Base-by-base conservation (phyloP, 2,113 vertebrate species). In the Myrmophylax atrothorax region DNA sequence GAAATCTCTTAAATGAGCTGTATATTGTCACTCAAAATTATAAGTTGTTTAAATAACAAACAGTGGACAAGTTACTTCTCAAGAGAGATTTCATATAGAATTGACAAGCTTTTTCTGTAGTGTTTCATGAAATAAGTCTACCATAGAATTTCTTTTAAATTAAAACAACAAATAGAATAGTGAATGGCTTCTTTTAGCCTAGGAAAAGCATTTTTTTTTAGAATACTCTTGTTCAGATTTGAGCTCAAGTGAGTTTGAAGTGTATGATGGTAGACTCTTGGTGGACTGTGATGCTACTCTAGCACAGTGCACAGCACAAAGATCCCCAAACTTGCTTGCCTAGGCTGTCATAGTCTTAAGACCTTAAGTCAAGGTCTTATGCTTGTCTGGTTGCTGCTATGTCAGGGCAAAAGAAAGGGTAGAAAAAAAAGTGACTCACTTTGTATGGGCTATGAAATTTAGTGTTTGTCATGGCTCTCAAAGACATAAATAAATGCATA, bases 251-350 rank as follows among this genome's bases (percentile, higher is more conserved):
- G 42, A 55, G 12, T 64, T 49, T 69, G 55, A 69, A 33, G 18
- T 50, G 20, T 85, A 20, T 29, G 14, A 40, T 42, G 13, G 50
- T 28, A 19, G 47, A 53, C 22, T 64, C 25, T 22, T 38, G 16
- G 16, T 25, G 26, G 40, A 60, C 40, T 25, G 46, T 29, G 33
- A 44, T 2, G 0, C 12, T 72, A 10, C 46, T 59, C 33, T 44
- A 55, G 18, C 24, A 50, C 33, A 31, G 12, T 4, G 2, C 47
- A 23, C 4, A 62, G 31, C 49, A 56, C 0, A 0, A 67, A 28
- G 29, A 46, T 56, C 35, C 52, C 31, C 24, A 38, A 3, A 67
- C 68, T 86, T 78, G 42, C 76, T 75, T 60, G 26, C 33, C 42
- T 50, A 42, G 26, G 22, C 9, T 84, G 8, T 84, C 12, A 28